These are phyloP conservation scores for Chymomyza caudatula DNA, from an alignment of 2,888 invertebrate species.

Conservation along the genomic window DNA sequence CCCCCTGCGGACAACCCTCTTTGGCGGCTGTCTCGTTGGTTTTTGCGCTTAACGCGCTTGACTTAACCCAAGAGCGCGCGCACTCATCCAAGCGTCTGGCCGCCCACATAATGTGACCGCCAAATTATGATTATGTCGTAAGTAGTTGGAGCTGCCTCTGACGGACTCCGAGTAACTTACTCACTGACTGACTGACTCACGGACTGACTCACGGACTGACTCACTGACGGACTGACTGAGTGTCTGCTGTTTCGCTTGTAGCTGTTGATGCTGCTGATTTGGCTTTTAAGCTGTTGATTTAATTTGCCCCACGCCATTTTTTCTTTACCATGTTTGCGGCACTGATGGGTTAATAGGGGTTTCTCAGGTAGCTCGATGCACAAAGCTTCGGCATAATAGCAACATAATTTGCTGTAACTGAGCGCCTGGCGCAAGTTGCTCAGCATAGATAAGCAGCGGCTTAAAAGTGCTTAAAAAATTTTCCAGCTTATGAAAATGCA, in stretches of 20 bases:
- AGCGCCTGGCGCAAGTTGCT: neutral
- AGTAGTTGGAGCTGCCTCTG: neutral
- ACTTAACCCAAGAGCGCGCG: constrained; percentile 35
- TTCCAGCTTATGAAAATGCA: neutral
- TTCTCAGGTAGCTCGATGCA: neutral
- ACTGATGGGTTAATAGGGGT: constrained; percentile 1
- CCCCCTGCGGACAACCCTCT: too few relatives aligned
- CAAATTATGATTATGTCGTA: constrained; percentile 17
- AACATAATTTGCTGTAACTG: neutral
- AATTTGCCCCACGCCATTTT: neutral
- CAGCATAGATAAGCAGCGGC: neutral
- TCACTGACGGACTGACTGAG: neutral
- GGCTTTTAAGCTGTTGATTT: neutral
- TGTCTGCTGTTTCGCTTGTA: neutral
- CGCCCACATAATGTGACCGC: constrained; percentile 38
- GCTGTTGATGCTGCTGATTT: neutral
- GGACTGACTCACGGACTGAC: too few relatives aligned
- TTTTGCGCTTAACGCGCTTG: constrained; percentile 4
- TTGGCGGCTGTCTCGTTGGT: neutral
- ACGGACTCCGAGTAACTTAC: too few relatives aligned
- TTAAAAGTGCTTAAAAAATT: neutral
- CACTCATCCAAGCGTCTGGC: neutral
- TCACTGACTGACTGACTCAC: neutral
- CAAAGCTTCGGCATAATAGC: neutral
- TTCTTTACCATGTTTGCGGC: neutral